Evolutionary conservation across 2,113 vertebrate genomes (phyloP).

Genomic region (Plecotus auritus): DNA sequence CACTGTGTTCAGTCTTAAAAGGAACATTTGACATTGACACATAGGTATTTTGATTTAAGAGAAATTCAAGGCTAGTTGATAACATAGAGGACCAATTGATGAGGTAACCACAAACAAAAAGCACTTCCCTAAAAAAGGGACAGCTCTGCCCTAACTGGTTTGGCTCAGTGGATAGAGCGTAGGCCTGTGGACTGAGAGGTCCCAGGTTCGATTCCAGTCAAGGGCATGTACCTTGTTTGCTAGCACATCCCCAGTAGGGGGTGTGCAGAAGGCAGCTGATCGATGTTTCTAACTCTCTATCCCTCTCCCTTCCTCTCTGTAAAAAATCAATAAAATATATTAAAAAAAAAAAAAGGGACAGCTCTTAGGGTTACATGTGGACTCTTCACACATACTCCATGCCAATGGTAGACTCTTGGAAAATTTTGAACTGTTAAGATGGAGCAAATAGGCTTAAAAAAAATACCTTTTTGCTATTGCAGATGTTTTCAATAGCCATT

Average conservation of each 20-base stretch:
- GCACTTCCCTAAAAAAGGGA: not conserved
- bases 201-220: too few relatives aligned
- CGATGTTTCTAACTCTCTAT: too few relatives aligned
- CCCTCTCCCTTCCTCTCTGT: too few relatives aligned
- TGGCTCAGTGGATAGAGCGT: too few relatives aligned
- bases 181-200: too few relatives aligned
- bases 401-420: not conserved
- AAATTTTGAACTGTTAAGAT: not conserved
- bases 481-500: not conserved
- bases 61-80: not conserved
- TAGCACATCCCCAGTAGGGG: too few relatives aligned
- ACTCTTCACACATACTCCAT: not conserved
- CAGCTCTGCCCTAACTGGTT: too few relatives aligned
- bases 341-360: not conserved
- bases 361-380: not conserved
- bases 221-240: too few relatives aligned
- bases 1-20: not conserved
- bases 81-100: not conserved
- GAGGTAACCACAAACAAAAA: not conserved
- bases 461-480: not conserved
- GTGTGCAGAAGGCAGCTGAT: too few relatives aligned
- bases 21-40: not conserved
- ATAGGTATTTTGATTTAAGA: not conserved
- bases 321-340: too few relatives aligned
- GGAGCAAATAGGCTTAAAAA: not conserved